Base-by-base conservation (phyloP, 2,797 vertebrate species). In the Sebastes steindachneri region DNA sequence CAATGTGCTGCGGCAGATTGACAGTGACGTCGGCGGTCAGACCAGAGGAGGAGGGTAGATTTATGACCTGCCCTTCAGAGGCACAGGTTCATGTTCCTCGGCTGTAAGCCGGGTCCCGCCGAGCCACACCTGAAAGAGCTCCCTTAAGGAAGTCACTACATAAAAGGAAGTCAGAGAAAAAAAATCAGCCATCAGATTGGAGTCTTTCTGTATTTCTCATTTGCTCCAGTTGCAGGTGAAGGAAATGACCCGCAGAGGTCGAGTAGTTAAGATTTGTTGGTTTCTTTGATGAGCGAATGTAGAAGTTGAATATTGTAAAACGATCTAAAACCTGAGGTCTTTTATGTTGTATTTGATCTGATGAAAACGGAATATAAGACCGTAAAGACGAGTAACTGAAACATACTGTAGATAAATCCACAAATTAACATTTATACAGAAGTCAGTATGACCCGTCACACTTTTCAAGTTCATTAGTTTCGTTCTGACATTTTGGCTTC, bases 1-100 rank as follows among this genome's bases (percentile, higher is more conserved):
- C 91, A 91, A 73, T 82, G 73, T 91, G 86, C 85, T 84, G 91
- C 21, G 72, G 80, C 82, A 83, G 90, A 91, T 84, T 88, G 90
- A 89, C 87, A 85, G 59, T 90, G 87, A 92, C 73, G 74, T 84
- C 55, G 67, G 79, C 68, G 72, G 86, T 82, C 54, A 67, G 70
- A 82, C 69, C 80, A 33, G 77, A 74, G 80, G 81, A 75, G 78
- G 75, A 45, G 9, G 68, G 60, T 1, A 57, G 84, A 91, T 93
- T 94, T 93, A 95, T 10, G 88, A 89, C 10, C 84, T 62, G 86
- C 75, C 73, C 78, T 33, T 80, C 58, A 35, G 68, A 79, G 73
- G 73, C 33, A 14, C 74, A 31, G 76, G 86, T 87, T 88, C 77
- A 81, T 4, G 65, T 68, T 68, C 65, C 67, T 37, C 17, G 10